A percentile compares a stretch with the other conserved stretches of the same genome.
These are phyloP conservation scores for Lateolabrax maculatus DNA, from an alignment of 2,797 vertebrate species.

Conservation along the genomic window DNA sequence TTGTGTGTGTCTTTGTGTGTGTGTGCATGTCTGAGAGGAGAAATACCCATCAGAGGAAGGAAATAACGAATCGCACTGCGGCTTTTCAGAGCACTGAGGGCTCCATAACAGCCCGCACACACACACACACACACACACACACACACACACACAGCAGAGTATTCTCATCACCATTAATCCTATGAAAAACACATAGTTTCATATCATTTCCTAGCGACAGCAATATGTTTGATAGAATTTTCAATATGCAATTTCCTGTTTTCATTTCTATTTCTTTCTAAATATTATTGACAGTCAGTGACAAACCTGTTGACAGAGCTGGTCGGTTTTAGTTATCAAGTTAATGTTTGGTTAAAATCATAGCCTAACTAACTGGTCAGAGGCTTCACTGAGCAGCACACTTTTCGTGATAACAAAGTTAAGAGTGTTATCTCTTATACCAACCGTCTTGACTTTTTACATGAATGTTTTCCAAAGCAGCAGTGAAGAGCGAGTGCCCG, in stretches of 20 bases:
- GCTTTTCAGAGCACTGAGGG: conserved; percentile 36
- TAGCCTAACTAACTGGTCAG: no score
- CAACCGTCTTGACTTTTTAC: no score
- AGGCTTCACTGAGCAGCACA: no score
- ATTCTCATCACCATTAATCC: conserved; percentile 13
- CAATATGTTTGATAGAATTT: neutral
- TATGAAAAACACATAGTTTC: conserved; percentile 1
- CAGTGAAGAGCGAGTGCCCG: no score
- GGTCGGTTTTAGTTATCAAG: neutral
- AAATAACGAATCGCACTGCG: conserved; percentile 63
- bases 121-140: neutral
- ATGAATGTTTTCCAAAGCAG: no score
- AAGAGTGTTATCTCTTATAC: no score
- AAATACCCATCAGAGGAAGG: conserved; percentile 63
- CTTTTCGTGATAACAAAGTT: no score
- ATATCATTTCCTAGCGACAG: neutral
- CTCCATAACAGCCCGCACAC: neutral
- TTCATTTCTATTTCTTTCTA: neutral
- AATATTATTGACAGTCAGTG: neutral
- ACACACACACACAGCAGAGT: neutral
- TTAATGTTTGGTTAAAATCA: no score
- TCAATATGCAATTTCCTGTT: neutral
- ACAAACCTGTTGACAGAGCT: neutral
- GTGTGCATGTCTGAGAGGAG: conserved; percentile 9
- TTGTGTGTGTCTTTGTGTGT: conserved; percentile 12